Conservation (phyloP, 2,113 vertebrate genomes). For the Centropristis striata region DNA sequence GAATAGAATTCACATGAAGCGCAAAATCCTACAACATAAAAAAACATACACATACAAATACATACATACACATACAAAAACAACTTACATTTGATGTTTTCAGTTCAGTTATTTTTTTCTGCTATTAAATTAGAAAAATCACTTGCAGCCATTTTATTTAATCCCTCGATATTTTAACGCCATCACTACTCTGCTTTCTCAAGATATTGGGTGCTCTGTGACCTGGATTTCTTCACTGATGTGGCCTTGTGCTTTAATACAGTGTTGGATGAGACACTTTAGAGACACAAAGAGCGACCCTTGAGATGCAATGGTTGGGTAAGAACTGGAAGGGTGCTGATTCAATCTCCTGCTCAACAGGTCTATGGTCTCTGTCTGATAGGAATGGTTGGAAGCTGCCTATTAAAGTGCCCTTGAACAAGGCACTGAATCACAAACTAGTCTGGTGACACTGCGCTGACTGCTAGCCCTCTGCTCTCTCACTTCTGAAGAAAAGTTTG, state of each 20-base stretch:
- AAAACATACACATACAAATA: no score
- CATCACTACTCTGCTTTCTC: not conserved
- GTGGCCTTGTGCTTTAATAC: constrained; percentile 15
- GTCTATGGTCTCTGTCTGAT: constrained; percentile 32
- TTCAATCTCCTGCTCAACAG: constrained; percentile 41
- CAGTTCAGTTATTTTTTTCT: not conserved
- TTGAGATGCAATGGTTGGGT: constrained; percentile 7
- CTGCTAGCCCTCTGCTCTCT: constrained; percentile 50
- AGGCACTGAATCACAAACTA: constrained; percentile 64
- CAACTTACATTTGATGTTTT: not conserved
- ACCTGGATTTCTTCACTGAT: constrained; percentile 3
- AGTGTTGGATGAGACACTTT: constrained; percentile 24
- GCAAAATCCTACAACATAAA: not conserved
- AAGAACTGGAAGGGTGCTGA: constrained; percentile 10
- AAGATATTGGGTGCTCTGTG: constrained; percentile 16
- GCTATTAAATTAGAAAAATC: not conserved
- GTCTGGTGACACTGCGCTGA: constrained; percentile 45
- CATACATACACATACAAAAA: no score
- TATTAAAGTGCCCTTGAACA: constrained; percentile 75
- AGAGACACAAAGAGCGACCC: constrained; percentile 30
- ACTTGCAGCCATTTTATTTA: constrained; percentile 2
- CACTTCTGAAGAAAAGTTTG: constrained; percentile 64
- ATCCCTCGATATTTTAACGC: not conserved
- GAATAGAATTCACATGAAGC: not conserved
- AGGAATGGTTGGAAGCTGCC: constrained; percentile 12